Conservation (phyloP, 2,888 invertebrate genomes). For the Lepidocyrtinus sp. region DNA sequence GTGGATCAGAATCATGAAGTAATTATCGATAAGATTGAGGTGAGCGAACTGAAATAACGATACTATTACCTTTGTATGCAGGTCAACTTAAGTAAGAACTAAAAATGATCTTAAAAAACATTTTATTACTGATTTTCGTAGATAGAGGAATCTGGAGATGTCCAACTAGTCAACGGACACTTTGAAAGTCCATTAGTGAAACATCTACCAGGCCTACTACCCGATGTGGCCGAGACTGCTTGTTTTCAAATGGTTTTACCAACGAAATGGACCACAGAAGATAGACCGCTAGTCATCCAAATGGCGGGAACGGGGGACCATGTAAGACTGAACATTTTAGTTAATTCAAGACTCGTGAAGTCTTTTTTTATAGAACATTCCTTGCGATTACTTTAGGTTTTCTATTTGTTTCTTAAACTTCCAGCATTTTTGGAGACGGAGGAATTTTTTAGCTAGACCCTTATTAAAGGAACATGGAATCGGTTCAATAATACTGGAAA, state of each 20-base stretch:
- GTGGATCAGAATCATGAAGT: constrained; percentile 88
- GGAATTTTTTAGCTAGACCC: constrained; percentile 92
- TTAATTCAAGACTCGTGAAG: too few relatives aligned
- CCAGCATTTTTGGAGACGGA: constrained; percentile 91
- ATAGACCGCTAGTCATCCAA: constrained; percentile 92
- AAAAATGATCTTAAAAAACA: constrained; percentile 11
- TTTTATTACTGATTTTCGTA: neutral
- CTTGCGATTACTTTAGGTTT: too few relatives aligned
- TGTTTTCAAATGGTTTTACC: constrained; percentile 90
- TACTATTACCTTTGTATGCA: too few relatives aligned
- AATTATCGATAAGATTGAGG: constrained; percentile 85
- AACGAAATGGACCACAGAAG: constrained; percentile 81
- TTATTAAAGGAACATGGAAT: constrained; percentile 90
- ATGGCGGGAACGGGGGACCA: constrained; percentile 99
- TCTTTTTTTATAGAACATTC: too few relatives aligned
- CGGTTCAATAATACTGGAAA: constrained; percentile 94
- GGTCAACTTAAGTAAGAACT: too few relatives aligned
- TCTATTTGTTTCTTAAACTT: too few relatives aligned
- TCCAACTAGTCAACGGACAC: constrained; percentile 79
- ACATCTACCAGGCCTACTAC: constrained; percentile 89
- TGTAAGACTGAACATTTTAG: constrained; percentile 76
- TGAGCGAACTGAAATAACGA: too few relatives aligned
- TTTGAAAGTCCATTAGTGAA: constrained; percentile 88
- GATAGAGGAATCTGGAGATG: constrained; percentile 48
- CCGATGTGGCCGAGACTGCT: constrained; percentile 85